Conservation (phyloP, 2,888 invertebrate genomes). For the Glaucopsyche alexis region DNA sequence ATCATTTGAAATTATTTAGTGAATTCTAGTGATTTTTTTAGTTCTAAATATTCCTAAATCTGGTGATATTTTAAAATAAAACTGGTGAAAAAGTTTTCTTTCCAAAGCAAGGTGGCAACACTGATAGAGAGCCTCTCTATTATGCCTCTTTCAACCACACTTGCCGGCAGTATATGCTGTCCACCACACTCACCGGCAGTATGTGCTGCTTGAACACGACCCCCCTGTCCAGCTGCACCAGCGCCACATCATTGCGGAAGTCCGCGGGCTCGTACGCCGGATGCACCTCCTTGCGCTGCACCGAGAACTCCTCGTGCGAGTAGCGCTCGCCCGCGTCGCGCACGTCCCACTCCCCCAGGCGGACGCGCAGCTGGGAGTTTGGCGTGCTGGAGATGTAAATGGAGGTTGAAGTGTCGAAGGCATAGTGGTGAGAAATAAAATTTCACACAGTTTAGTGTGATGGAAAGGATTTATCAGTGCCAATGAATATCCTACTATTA, state of each 20-base stretch:
- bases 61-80: too few relatives aligned
- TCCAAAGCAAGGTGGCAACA: too few relatives aligned
- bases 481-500: too few relatives aligned
- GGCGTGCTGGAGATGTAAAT: conserved; percentile 83
- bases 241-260: conserved; percentile 93
- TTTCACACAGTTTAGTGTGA: too few relatives aligned
- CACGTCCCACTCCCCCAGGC: conserved; percentile 96
- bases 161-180: too few relatives aligned
- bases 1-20: too few relatives aligned
- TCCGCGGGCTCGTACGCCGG: conserved; percentile 94
- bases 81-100: too few relatives aligned
- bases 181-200: conserved; percentile 81
- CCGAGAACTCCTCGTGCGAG: conserved; percentile 92
- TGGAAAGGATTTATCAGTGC: too few relatives aligned
- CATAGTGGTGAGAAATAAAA: neutral
- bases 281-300: conserved; percentile 94
- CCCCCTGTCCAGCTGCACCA: conserved; percentile 88
- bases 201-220: conserved; percentile 96
- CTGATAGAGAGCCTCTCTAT: too few relatives aligned
- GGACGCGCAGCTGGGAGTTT: conserved; percentile 91
- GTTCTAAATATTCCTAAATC: too few relatives aligned
- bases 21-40: too few relatives aligned
- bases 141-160: too few relatives aligned
- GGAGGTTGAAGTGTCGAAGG: neutral
- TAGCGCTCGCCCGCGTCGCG: conserved; percentile 90